Evolutionary conservation across 2,113 vertebrate species (phyloP), one percentile per base, ranked within the genome.

Genomic region (Prietella phreatophila): DNA sequence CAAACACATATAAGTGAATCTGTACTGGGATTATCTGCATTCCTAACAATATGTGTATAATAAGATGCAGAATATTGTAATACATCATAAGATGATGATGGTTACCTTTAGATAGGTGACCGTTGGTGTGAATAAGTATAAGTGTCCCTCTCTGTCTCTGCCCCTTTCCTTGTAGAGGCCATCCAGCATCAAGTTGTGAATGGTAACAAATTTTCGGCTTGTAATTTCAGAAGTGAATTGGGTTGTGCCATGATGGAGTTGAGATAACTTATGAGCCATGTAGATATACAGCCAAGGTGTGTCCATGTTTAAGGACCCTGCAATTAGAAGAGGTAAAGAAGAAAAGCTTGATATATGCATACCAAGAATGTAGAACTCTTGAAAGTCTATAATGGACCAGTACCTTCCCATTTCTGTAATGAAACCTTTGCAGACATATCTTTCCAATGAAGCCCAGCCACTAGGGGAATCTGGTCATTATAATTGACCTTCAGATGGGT

Each of bases 361-460:
- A 30, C 14, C 42, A 22, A 11, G 7, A 78, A 60, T 69, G 27
- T 10, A 25, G 39, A 55, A 17, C 61, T 69, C 2, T 19, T 76
- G 1, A 61, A 93, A 17, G 8, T 50, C 27, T 65, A 50, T 22
- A 14, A n/a, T 83, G 33, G 3, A 27, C 50, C 50, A 22, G 90
- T 82, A 97, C 97, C 96, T 96, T 97, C 97, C 95, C 95, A 96
- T 85, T 93, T 96, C 86, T 91, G 95, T 86, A 94, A 93, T 36
- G 88, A 78, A 6, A 85, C 91, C 91, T 90, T 89, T 0, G 96
- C 93, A 0, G 90, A 89, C 55, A 90, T 69, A 3, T 95, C 95
- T 88, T 95, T 97, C 96, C 96, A 97, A 89, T 94, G 94, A 53
- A 96, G 89, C 22, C 94, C 95, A 3, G 91, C 96, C 89, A 95